Conservation (phyloP, 2,113 vertebrate species). For the Muntiacus reevesi region DNA sequence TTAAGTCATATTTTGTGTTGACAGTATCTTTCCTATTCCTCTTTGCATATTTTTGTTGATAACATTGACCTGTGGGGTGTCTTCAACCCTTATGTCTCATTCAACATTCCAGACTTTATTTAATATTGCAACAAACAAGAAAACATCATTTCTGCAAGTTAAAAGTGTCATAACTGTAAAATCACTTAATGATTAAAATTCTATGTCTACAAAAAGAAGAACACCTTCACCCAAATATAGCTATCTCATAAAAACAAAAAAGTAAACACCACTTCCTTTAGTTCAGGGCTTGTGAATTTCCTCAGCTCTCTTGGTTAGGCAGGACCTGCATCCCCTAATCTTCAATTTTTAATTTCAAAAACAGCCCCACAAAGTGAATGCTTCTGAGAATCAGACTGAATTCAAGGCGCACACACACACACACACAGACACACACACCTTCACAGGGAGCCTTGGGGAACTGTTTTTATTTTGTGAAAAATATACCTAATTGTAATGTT, state of each 20-base stretch:
- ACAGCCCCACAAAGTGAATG: constrained; percentile 36
- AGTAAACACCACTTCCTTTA: not conserved
- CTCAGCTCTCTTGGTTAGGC: not conserved
- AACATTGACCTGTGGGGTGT: not conserved
- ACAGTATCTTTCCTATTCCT: not conserved
- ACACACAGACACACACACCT: not conserved
- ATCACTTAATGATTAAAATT: not conserved
- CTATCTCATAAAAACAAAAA: not conserved
- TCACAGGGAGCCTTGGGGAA: not conserved
- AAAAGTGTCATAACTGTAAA: not conserved
- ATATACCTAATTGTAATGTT: constrained; percentile 57
- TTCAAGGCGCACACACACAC: not conserved
- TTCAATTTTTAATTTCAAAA: constrained; percentile 57
- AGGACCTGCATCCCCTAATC: not conserved
- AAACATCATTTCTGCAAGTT: not conserved
- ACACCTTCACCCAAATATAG: not conserved
- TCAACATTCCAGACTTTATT: not conserved
- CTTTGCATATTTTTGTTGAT: not conserved
- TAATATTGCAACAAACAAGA: not conserved
- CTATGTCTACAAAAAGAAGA: not conserved
- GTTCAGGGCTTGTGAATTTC: not conserved
- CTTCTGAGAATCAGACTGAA: constrained; percentile 35
- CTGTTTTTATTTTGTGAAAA: constrained; percentile 61
- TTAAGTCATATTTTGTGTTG: not conserved
- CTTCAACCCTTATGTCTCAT: not conserved